Conservation (phyloP, 2,888 invertebrate species). For the Spialia ferax region DNA sequence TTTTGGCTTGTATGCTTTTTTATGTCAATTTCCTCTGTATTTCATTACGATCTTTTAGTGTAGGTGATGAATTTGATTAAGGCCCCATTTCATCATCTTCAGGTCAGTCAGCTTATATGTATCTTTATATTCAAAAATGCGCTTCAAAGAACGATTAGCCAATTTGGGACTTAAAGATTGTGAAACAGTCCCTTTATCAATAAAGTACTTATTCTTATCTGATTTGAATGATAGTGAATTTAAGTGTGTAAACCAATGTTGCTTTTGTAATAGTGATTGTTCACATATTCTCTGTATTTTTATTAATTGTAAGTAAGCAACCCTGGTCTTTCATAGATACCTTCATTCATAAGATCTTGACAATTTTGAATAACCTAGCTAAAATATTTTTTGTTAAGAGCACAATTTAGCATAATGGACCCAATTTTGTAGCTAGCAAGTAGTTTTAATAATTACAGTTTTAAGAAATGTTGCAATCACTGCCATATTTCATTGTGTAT, state of each 20-base stretch:
- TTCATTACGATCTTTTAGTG: background rate
- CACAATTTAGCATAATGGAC: constrained; percentile 20
- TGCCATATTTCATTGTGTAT: constrained; percentile 23
- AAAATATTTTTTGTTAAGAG: constrained; percentile 20
- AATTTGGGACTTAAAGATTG: too few species aligned
- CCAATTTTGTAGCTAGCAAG: constrained; percentile 16
- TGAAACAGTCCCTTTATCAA: too few species aligned
- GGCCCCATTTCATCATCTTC: too few species aligned
- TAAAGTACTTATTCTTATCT: too few species aligned
- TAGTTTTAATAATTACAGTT: constrained; percentile 19
- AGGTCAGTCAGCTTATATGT: too few species aligned
- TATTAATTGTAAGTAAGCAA: constrained; percentile 3
- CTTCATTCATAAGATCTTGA: constrained; percentile 10
- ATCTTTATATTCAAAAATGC: too few species aligned
- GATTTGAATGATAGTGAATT: too few species aligned
- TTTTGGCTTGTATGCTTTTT: background rate
- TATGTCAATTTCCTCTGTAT: background rate
- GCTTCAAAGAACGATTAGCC: too few species aligned
- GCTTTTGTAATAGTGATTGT: background rate
- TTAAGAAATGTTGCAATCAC: constrained; percentile 21
- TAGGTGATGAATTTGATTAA: too few species aligned
- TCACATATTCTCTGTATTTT: background rate
- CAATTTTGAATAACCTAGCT: constrained; percentile 23
- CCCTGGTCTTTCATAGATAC: constrained; percentile 5
- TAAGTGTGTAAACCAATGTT: background rate